Evolutionary conservation across 1,140 invertebrate genomes (phyloP).

Genomic region (Latrodectus geometricus): DNA sequence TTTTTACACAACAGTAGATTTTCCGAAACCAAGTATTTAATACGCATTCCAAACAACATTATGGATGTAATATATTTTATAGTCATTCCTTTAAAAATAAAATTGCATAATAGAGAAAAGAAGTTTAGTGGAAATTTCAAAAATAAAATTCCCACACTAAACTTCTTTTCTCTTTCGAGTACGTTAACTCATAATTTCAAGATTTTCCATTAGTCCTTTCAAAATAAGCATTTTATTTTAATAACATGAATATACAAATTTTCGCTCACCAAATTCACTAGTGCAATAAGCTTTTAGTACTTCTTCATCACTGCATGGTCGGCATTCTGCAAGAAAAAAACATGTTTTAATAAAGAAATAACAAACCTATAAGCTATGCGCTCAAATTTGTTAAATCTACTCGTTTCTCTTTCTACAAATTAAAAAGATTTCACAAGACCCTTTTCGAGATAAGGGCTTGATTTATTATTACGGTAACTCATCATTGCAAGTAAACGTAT

Average conservation of each 20-base stretch:
- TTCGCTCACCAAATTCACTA: constrained; percentile 79
- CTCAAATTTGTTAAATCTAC: neutral
- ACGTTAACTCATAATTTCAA: too few relatives aligned
- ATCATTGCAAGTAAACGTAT: neutral
- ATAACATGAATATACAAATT: neutral
- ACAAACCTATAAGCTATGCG: neutral
- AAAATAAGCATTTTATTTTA: too few relatives aligned
- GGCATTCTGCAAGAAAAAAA: constrained; percentile 74
- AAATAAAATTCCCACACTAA: too few relatives aligned
- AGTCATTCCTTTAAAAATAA: too few relatives aligned
- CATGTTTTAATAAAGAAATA: neutral
- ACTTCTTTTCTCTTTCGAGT: too few relatives aligned
- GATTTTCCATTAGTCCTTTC: too few relatives aligned
- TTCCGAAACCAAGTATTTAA: too few relatives aligned
- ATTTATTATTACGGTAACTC: neutral
- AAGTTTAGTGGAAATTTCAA: too few relatives aligned
- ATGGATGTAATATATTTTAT: too few relatives aligned
- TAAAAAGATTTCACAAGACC: neutral
- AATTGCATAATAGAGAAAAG: too few relatives aligned
- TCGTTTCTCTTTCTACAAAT: neutral
- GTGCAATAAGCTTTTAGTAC: constrained; percentile 82
- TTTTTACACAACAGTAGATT: too few relatives aligned
- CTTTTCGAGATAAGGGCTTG: neutral
- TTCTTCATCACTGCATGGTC: constrained; percentile 81
- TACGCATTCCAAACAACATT: too few relatives aligned